Evolutionary conservation across 2,113 vertebrate genomes (phyloP).

Genomic region (Prunella fulvescens): DNA sequence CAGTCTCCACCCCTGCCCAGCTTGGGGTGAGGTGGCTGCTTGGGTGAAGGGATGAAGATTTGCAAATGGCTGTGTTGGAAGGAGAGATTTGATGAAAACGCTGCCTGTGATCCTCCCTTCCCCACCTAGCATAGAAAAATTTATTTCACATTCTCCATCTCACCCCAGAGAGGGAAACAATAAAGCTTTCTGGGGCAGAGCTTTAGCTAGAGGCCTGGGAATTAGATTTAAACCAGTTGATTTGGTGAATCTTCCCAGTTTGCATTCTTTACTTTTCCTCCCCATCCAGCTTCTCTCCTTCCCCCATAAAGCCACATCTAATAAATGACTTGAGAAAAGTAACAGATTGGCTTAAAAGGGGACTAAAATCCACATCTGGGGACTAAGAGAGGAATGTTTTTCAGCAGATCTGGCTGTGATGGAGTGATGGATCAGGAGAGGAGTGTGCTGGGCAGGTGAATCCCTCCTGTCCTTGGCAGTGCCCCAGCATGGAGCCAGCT

Average conservation of each 20-base stretch:
- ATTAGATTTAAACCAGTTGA: slow-evolving; percentile 4
- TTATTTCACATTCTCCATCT: background rate
- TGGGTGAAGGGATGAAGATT: background rate
- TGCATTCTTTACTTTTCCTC: background rate
- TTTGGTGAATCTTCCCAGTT: background rate
- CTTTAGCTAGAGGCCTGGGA: background rate
- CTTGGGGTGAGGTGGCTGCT: background rate
- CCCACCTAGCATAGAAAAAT: background rate
- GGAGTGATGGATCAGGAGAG: background rate
- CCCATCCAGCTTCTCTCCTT: background rate
- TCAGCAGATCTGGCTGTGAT: background rate
- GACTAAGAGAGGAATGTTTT: background rate
- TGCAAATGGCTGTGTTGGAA: background rate
- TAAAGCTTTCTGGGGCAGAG: background rate
- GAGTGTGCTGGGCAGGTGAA: background rate
- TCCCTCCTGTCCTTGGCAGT: background rate
- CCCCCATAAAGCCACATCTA: background rate
- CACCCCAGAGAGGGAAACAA: background rate
- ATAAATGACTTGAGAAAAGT: background rate
- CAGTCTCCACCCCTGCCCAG: rapidly evolving
- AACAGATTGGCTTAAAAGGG: background rate
- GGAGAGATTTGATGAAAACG: background rate
- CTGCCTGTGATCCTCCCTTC: background rate
- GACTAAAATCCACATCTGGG: background rate
- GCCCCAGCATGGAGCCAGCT: background rate